Conservation (phyloP, 2,113 vertebrate species). For the Mungos mungo region DNA sequence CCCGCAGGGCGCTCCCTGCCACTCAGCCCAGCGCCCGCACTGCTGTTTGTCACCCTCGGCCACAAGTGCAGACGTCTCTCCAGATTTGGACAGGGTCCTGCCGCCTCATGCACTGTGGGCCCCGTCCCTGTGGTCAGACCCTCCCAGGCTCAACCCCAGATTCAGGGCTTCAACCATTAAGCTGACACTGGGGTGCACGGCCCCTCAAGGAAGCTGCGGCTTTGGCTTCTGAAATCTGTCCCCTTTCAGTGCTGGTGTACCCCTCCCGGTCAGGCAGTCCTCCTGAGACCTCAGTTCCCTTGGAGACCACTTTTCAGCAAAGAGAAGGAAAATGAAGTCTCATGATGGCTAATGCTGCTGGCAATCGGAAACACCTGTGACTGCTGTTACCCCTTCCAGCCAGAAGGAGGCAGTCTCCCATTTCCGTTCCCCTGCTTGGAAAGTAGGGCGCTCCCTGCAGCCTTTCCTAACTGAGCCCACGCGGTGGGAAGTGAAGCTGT, state of each 20-base stretch:
- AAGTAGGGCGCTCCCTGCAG: background rate
- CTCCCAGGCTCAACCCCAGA: too few relatives aligned
- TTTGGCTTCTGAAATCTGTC: rapidly evolving
- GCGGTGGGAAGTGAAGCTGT: background rate
- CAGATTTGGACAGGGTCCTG: rapidly evolving
- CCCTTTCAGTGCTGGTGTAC: rapidly evolving
- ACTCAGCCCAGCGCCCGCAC: rapidly evolving
- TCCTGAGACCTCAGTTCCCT: rapidly evolving
- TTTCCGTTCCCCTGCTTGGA: rapidly evolving
- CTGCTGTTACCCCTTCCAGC: rapidly evolving
- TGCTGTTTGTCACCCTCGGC: rapidly evolving
- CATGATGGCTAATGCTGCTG: rapidly evolving
- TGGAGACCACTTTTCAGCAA: background rate
- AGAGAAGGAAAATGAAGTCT: background rate
- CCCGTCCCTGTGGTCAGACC: background rate
- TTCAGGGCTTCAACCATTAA: rapidly evolving
- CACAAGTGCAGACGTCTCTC: rapidly evolving
- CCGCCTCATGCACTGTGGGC: rapidly evolving
- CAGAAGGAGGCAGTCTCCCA: background rate
- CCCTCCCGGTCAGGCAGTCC: background rate
- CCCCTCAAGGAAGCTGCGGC: rapidly evolving
- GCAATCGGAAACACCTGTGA: background rate
- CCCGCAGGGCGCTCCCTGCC: rapidly evolving
- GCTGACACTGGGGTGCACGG: rapidly evolving
- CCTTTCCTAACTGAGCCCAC: background rate